A percentile compares a stretch with the other conserved stretches of the same genome.
Conservation (phyloP, 1,140 invertebrate species). For the Platyscapa corneri region DNA sequence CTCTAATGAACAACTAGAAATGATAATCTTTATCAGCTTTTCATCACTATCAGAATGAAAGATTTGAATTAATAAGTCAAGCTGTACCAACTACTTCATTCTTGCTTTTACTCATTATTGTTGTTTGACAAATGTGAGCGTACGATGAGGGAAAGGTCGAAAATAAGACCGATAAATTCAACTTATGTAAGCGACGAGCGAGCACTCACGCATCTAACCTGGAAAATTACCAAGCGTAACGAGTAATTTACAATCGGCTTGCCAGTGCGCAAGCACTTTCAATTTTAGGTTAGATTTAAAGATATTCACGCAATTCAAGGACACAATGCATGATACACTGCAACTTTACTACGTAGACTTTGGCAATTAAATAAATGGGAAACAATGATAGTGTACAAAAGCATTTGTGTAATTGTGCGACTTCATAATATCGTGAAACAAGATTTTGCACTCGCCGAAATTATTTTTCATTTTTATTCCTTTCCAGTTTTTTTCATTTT, state of each 20-base stretch:
- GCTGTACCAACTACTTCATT: neutral
- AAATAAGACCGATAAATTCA: constrained; percentile 42
- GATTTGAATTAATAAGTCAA: too few relatives aligned
- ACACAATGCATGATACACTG: neutral
- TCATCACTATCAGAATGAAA: too few relatives aligned
- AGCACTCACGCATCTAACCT: neutral
- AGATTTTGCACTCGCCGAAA: constrained; percentile 24
- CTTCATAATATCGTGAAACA: neutral
- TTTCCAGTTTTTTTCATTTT: neutral
- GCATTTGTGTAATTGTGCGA: constrained; percentile 10
- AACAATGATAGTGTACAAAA: constrained; percentile 36
- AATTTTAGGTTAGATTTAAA: constrained; percentile 48
- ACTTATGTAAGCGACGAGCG: constrained; percentile 31
- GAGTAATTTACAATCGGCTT: constrained; percentile 39
- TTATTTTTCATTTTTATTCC: neutral
- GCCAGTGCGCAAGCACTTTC: neutral
- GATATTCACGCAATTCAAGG: constrained; percentile 37
- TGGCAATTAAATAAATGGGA: constrained; percentile 42
- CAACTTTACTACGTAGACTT: constrained; percentile 4
- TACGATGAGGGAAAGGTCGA: constrained; percentile 36
- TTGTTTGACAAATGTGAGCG: neutral
- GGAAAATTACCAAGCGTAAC: constrained; percentile 46
- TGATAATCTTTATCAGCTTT: neutral
- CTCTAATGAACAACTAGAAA: neutral
- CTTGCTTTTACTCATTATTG: constrained; percentile 11